Conservation (phyloP, 2,888 invertebrate species). For the Andrena bucephala region DNA sequence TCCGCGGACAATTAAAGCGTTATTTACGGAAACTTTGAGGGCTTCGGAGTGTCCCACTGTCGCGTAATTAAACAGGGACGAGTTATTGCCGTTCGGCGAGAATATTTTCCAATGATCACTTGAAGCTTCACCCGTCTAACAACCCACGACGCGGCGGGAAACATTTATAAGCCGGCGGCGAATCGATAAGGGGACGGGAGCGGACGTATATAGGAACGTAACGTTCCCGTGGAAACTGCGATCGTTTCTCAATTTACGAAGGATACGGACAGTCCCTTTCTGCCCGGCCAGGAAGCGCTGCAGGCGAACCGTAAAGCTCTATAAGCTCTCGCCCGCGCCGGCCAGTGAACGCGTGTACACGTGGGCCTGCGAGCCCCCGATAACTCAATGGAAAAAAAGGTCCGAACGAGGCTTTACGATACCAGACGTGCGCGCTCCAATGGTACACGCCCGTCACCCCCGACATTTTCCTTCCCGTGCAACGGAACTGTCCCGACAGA, state of each 20-base stretch:
- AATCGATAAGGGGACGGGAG: conserved; percentile 37
- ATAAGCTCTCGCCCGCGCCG: conserved; percentile 32
- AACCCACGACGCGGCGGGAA: conserved; percentile 7
- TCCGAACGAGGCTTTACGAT: conserved; percentile 12
- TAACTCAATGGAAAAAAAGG: conserved; percentile 48
- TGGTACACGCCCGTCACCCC: not conserved
- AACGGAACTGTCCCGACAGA: conserved; percentile 14
- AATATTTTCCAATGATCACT: conserved; percentile 16
- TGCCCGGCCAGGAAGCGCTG: conserved; percentile 29
- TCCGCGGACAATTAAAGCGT: conserved; percentile 34
- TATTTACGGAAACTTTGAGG: conserved; percentile 11
- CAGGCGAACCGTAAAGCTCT: conserved; percentile 52
- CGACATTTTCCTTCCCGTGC: not conserved
- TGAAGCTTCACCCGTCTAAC: conserved; percentile 17
- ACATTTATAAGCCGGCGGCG: conserved; percentile 32
- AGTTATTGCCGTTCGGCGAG: not conserved
- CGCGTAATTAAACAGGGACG: conserved; percentile 17
- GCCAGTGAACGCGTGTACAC: conserved; percentile 11
- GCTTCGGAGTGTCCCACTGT: not conserved
- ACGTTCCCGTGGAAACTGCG: conserved; percentile 10
- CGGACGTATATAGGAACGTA: conserved; percentile 19
- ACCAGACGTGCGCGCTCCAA: not conserved
- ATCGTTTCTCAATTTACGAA: conserved; percentile 55
- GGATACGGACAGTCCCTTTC: conserved; percentile 29
- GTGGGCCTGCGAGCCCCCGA: conserved; percentile 43